phyloP scores from a whole-genome alignment of 2,797 vertebrate genomes.

The Coendou prehensilis region DNA sequence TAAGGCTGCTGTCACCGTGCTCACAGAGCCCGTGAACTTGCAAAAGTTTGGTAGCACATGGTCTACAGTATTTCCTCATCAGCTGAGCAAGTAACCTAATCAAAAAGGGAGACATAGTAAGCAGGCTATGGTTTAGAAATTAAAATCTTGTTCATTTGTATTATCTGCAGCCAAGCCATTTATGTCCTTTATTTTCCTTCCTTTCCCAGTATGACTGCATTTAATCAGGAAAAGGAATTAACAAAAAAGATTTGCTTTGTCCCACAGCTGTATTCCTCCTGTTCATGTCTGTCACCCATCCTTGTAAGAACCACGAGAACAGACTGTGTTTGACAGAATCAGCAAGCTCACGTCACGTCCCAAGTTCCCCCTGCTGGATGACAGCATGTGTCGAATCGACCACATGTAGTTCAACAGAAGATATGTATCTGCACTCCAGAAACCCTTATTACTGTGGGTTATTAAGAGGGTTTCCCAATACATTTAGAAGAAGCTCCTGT shows the following conservation, averaged over 20 bases:
- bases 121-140: constrained; percentile 27
- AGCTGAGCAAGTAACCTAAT: constrained; percentile 63
- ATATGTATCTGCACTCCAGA: background rate
- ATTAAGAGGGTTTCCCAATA: background rate
- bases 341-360: background rate
- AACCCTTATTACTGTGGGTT: background rate
- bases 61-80: constrained; percentile 65
- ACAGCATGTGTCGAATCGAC: background rate
- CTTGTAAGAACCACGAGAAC: background rate
- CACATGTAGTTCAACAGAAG: background rate
- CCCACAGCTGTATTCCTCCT: background rate
- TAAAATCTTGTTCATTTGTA: constrained; percentile 64
- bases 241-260: background rate
- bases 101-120: constrained; percentile 70
- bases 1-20: constrained; percentile 17
- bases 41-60: constrained; percentile 7
- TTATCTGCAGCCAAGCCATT: constrained; percentile 58
- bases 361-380: background rate
- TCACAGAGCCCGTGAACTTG: constrained; percentile 41
- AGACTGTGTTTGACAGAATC: background rate
- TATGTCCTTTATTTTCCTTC: constrained; percentile 65
- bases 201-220: constrained; percentile 60
- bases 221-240: constrained; percentile 69
- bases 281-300: background rate
- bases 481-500: background rate